Evolutionary conservation across 2,113 vertebrate species (phyloP).

Genomic region (Ciconia stormi): DNA sequence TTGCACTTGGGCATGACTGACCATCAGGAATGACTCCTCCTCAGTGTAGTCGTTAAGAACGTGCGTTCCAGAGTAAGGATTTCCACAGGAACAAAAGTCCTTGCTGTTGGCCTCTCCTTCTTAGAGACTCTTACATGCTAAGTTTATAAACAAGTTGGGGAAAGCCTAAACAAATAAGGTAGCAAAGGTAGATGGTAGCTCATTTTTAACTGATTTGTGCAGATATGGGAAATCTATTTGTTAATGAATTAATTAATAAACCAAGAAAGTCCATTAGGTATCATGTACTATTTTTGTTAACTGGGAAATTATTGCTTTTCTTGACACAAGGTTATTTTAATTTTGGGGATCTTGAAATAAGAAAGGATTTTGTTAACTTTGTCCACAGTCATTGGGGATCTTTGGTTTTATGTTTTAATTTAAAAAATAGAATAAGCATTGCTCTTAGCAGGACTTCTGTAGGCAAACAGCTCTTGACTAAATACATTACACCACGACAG

Average conservation of each 20-base stretch:
- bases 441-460: not conserved
- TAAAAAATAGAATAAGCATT: not conserved
- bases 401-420: not conserved
- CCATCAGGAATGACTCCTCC: not conserved
- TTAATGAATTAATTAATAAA: conserved; percentile 32
- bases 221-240: not conserved
- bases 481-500: not conserved
- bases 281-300: not conserved
- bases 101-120: not conserved
- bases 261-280: not conserved
- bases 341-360: not conserved
- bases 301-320: not conserved
- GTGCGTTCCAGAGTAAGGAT: not conserved
- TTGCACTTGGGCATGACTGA: not conserved
- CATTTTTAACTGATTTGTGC: not conserved
- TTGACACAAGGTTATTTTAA: not conserved
- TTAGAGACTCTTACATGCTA: not conserved
- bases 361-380: not conserved
- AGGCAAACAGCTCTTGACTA: not conserved
- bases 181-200: not conserved
- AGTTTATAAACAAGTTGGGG: not conserved
- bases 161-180: not conserved
- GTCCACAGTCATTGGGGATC: not conserved
- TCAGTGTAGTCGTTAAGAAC: not conserved
- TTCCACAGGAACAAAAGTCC: not conserved